Evolutionary conservation across 2,888 invertebrate genomes (phyloP).

Genomic region (Melanophora roralis): DNA sequence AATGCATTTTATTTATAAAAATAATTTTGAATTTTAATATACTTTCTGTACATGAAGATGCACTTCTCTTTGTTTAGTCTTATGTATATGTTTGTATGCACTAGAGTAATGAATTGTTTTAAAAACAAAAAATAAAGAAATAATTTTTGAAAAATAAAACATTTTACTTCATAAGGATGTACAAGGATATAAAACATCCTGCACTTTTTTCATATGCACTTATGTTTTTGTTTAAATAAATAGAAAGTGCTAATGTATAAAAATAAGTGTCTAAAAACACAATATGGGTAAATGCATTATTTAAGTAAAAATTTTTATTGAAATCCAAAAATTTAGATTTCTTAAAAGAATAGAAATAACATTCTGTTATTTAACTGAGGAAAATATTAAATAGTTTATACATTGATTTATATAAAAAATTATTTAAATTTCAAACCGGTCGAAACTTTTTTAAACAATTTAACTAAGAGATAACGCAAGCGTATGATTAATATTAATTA

Average conservation of each 20-base stretch:
- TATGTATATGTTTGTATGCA: background rate
- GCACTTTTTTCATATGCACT: background rate
- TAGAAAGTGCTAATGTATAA: background rate
- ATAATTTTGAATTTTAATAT: conserved; percentile 43
- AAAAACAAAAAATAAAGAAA: background rate
- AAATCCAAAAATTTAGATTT: too few relatives aligned
- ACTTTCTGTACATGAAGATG: background rate
- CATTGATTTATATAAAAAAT: background rate
- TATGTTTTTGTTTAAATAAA: background rate
- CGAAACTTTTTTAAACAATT: too few relatives aligned
- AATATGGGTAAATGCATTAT: conserved; percentile 37
- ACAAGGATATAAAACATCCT: conserved; percentile 37
- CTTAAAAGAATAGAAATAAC: too few relatives aligned
- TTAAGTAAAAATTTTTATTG: too few relatives aligned
- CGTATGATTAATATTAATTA: background rate
- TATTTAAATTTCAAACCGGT: too few relatives aligned
- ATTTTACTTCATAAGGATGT: conserved; percentile 21
- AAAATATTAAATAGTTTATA: too few relatives aligned
- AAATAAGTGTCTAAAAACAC: background rate
- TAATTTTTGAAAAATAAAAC: background rate
- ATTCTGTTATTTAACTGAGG: too few relatives aligned
- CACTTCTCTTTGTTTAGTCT: background rate
- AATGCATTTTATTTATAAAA: conserved; percentile 45
- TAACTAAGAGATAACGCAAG: background rate
- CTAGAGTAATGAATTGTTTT: conserved; percentile 29